phyloP scores from a whole-genome alignment of 2,888 invertebrate genomes.

The Apotomis capreana region DNA sequence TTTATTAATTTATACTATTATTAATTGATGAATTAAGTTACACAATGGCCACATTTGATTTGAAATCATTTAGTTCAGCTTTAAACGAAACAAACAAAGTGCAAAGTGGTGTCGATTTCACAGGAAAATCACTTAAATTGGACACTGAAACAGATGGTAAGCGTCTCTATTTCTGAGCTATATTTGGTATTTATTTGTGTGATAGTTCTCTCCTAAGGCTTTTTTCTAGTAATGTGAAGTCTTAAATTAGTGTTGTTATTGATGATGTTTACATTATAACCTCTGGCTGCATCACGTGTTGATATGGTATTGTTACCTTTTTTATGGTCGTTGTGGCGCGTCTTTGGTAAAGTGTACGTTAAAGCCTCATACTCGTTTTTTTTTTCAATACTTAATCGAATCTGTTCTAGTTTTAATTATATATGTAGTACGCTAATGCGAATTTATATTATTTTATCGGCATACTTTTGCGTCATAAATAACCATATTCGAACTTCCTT shows the following conservation, averaged over 20 bases:
- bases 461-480: no score
- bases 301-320: slow-evolving; percentile 7
- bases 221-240: background rate
- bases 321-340: slow-evolving; percentile 11
- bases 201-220: no score
- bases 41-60: slow-evolving; percentile 79
- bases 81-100: slow-evolving; percentile 72
- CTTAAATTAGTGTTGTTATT: background rate
- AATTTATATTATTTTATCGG: no score
- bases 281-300: slow-evolving; percentile 12
- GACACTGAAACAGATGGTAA: slow-evolving; percentile 91
- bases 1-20: slow-evolving; percentile 47
- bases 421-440: no score
- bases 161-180: slow-evolving; percentile 44
- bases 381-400: no score
- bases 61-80: slow-evolving; percentile 81
- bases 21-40: slow-evolving; percentile 38
- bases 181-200: slow-evolving; percentile 5
- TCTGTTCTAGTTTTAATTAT: no score
- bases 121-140: slow-evolving; percentile 90
- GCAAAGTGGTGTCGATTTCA: slow-evolving; percentile 89
- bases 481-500: no score
- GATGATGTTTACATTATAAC: slow-evolving; percentile 14
- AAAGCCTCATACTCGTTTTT: background rate
- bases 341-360: background rate